Base-by-base conservation (phyloP, 2,797 vertebrate genomes). In the Sus cebifrons region DNA sequence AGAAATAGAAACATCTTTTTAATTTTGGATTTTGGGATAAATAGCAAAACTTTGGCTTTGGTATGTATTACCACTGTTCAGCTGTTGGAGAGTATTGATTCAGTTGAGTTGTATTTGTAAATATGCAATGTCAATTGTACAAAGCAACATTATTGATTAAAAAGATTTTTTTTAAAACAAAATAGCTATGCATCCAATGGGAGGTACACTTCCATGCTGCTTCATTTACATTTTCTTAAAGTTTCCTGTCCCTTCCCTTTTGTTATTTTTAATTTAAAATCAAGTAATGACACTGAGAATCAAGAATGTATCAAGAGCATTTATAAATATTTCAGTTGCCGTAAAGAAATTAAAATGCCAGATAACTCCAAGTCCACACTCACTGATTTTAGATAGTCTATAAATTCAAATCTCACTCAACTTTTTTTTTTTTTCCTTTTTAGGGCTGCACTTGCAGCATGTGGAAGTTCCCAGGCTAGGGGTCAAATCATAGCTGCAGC, bases 241-340 rank as follows among this genome's bases (percentile, higher is more conserved):
- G 1, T 36, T 96, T 86, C 4, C 70, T 81, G 2, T 62, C 2
- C 18, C 7, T 90, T 44, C 15, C 20, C 92, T 32, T 86, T 71
- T 74, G 52, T 84, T 88, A 44, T 91, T 95, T 73, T 90, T 90
- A 58, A 87, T 81, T 90, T 87, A 81, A 96, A 75, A 93, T 82
- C 16, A 90, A 44, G 67, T 10, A n/a, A 9, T 86, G 25, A 32
- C 17, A 12, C 75, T 88, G 52, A 77, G 81, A 87, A 90, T 73
- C 65, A 87, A 84, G 14, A 78, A n/a, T 73, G 14, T 74, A 86
- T 74, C 58, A 83, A 62, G 54, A 94, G 6, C 73, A 70, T 89
- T 83, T 96, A n/a, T 86, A 86, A 77, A 83, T 94, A 2, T 64
- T 94, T 85, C 65, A 83, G 52, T 40, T 83, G 49, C 20, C 68